A percentile compares a stretch with the other conserved stretches of the same genome.
These are phyloP conservation scores for Thaumatotibia leucotreta DNA, from an alignment of 1,140 invertebrate genomes.

Conservation along the genomic window DNA sequence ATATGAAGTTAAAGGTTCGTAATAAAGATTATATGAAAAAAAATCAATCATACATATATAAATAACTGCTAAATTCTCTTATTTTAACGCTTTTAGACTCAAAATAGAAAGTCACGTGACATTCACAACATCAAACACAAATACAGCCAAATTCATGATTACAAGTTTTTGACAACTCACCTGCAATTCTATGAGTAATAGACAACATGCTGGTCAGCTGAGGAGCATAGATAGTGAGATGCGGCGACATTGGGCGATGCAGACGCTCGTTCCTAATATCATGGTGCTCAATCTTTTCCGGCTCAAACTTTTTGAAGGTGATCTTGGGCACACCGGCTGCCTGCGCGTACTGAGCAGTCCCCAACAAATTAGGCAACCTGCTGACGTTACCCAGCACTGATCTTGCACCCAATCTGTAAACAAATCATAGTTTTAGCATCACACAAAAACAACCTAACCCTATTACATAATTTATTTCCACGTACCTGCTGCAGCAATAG, in stretches of 20 bases:
- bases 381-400: slow-evolving; percentile 46
- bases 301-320: slow-evolving; percentile 51
- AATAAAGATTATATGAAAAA: too few species aligned
- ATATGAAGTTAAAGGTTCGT: too few species aligned
- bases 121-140: not conserved
- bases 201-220: slow-evolving; percentile 88
- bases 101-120: not conserved
- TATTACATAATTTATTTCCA: slow-evolving; percentile 51
- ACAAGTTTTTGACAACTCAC: slow-evolving; percentile 63
- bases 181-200: slow-evolving; percentile 88
- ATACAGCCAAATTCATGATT: not conserved
- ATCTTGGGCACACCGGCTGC: slow-evolving; percentile 52
- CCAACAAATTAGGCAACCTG: slow-evolving; percentile 42
- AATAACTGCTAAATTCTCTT: not conserved
- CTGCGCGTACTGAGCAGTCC: slow-evolving; percentile 50
- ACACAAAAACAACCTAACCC: slow-evolving; percentile 25
- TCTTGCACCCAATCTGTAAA: slow-evolving; percentile 53
- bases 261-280: slow-evolving; percentile 55
- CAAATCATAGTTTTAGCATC: not conserved
- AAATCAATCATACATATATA: too few species aligned
- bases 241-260: slow-evolving; percentile 87
- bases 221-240: slow-evolving; percentile 90
- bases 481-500: slow-evolving; percentile 56
- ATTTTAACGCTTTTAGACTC: not conserved
- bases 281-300: slow-evolving; percentile 44